Percentiles rank a stretch among this genome's conserved stretches.
phyloP scores from a whole-genome alignment of 1,140 invertebrate species.

The Ceratitis capitata region DNA sequence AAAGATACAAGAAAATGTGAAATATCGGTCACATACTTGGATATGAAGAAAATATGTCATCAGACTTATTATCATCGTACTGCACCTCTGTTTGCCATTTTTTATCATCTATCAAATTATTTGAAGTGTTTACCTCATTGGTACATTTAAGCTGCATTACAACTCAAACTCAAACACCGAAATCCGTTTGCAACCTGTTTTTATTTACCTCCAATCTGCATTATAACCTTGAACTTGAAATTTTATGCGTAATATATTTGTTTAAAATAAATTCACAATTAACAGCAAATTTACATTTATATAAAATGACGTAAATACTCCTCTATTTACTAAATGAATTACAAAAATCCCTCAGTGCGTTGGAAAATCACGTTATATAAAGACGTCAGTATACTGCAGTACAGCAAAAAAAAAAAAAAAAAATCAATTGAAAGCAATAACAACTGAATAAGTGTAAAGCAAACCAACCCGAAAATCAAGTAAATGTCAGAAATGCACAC shows the following conservation, averaged over 20 bases:
- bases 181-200: background rate
- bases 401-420: background rate
- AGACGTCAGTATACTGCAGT: background rate
- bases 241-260: background rate
- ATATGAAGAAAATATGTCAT: no score
- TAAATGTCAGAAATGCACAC: background rate
- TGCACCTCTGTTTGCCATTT: no score
- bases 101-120: no score
- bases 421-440: no score
- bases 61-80: no score
- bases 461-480: background rate
- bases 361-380: slow-evolving; percentile 27
- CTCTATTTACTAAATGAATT: slow-evolving; percentile 5
- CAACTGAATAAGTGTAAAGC: no score
- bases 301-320: background rate
- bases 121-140: no score
- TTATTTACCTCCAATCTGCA: background rate
- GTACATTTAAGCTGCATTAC: background rate
- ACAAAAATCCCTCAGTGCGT: slow-evolving; percentile 1
- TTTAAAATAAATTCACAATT: background rate
- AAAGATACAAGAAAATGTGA: no score
- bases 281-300: background rate
- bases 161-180: background rate
- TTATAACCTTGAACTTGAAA: slow-evolving; percentile 12
- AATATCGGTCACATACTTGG: no score